Conservation (phyloP, 2,113 vertebrate species). For the Tetraodon nigroviridis region DNA sequence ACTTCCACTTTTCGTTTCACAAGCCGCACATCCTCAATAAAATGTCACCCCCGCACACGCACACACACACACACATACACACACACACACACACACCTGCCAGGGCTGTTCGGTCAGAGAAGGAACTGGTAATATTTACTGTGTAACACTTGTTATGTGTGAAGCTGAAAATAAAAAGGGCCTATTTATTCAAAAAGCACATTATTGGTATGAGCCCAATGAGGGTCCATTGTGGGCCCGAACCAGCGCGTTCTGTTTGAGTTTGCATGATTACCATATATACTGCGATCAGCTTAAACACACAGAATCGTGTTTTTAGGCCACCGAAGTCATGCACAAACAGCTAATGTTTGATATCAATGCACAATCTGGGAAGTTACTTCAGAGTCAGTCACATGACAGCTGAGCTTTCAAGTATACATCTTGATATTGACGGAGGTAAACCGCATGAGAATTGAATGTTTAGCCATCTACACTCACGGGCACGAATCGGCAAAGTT, state of each 20-base stretch:
- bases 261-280: not conserved
- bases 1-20: slow-evolving; percentile 11
- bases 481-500: slow-evolving; percentile 16
- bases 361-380: not conserved
- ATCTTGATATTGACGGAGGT: slow-evolving; percentile 22
- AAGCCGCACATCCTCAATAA: slow-evolving; percentile 17
- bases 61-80: not conserved
- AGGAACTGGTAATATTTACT: not conserved
- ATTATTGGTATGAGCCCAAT: no score
- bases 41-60: slow-evolving; percentile 25
- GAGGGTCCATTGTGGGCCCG: no score
- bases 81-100: not conserved
- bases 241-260: not conserved
- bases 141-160: not conserved
- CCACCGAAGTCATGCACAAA: slow-evolving; percentile 1
- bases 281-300: not conserved
- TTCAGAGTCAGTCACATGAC: not conserved
- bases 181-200: no score
- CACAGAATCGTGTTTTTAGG: not conserved
- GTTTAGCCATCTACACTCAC: slow-evolving; percentile 40
- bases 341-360: not conserved
- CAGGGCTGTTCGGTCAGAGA: not conserved
- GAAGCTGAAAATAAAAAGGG: not conserved
- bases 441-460: slow-evolving; percentile 28
- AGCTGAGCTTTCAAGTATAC: slow-evolving; percentile 24